These are phyloP conservation scores for Otus scops DNA, from an alignment of 2,797 vertebrate genomes.

Conservation along the genomic window DNA sequence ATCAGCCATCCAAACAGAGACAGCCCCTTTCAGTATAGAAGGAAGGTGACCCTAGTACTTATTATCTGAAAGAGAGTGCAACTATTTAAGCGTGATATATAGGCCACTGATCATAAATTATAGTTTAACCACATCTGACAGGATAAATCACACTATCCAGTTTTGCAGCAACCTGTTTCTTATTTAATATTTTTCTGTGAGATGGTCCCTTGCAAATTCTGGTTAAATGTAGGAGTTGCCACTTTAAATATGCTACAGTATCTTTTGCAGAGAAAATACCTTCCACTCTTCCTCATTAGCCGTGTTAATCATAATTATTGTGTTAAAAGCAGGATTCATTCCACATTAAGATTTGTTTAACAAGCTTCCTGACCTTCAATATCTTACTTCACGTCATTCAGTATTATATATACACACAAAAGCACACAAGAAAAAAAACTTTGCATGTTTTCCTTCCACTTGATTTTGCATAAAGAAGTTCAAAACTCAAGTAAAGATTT, in stretches of 20 bases:
- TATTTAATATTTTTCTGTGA: conserved; percentile 6
- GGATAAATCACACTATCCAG: not conserved
- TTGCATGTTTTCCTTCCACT: not conserved
- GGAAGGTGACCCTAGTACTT: conserved; percentile 43
- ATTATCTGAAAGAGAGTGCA: not conserved
- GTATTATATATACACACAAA: not conserved
- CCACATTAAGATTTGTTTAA: not conserved
- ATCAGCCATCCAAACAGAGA: conserved; percentile 3
- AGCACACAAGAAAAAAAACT: not conserved
- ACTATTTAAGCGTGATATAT: conserved; percentile 4
- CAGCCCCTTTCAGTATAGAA: not conserved
- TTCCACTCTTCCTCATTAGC: not conserved
- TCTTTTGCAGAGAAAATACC: not conserved
- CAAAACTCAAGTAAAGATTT: not conserved
- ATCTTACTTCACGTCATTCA: not conserved
- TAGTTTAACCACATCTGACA: not conserved
- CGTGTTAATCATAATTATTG: not conserved
- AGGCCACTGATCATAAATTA: not conserved
- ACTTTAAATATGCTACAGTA: not conserved
- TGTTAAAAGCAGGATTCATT: not conserved
- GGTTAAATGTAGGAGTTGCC: not conserved
- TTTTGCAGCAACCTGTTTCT: conserved; percentile 36
- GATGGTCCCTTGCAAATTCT: conserved; percentile 10
- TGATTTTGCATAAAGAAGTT: not conserved
- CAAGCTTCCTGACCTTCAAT: not conserved